These are phyloP conservation scores for Rhodinocichla rosea DNA, from an alignment of 2,113 vertebrate species.

Conservation along the genomic window DNA sequence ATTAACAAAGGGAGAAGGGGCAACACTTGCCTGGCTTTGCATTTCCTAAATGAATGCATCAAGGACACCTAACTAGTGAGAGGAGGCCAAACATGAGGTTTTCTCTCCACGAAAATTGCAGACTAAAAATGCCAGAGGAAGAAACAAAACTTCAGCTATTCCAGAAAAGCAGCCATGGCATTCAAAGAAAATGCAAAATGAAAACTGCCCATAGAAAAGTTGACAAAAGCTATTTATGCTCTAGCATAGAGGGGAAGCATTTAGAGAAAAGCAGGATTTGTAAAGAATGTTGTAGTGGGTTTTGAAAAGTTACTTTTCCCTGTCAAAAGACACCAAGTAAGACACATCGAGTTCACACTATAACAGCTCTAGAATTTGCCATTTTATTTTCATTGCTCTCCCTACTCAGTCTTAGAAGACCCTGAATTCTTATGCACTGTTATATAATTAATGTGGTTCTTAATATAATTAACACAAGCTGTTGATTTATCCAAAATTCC, in stretches of 20 bases:
- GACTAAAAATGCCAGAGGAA: not conserved
- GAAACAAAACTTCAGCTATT: not conserved
- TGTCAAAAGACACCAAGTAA: not conserved
- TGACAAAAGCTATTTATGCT: conserved; percentile 5
- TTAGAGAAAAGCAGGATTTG: not conserved
- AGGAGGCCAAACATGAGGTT: not conserved
- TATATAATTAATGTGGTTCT: not conserved
- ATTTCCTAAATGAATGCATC: not conserved
- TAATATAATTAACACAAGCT: conserved; percentile 3
- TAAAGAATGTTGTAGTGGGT: not conserved
- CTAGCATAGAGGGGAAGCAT: not conserved
- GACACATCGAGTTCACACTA: not conserved
- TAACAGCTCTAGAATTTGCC: not conserved
- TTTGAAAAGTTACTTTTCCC: not conserved
- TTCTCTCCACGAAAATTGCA: rapidly evolving
- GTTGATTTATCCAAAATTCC: not conserved
- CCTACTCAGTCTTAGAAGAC: not conserved
- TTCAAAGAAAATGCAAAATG: not conserved
- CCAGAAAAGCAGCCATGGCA: not conserved
- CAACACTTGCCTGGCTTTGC: not conserved
- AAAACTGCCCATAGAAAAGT: conserved; percentile 20
- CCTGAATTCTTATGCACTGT: not conserved
- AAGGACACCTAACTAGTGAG: not conserved
- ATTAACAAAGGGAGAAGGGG: not conserved
- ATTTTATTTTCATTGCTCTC: not conserved